Conservation (phyloP, 2,113 vertebrate genomes). For the Clarias macrocephalus region DNA sequence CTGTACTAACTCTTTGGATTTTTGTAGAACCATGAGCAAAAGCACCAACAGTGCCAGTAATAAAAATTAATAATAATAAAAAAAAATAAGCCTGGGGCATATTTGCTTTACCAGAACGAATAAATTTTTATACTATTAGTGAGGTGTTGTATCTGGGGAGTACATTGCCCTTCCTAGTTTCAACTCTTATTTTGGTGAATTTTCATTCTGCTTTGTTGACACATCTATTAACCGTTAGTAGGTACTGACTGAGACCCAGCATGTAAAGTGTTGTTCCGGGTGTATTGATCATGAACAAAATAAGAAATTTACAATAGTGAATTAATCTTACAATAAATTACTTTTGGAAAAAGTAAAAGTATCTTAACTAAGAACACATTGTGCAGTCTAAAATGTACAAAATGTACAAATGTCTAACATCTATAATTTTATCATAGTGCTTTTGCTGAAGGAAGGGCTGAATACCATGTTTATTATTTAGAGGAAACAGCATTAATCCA, state of each 20-base stretch:
- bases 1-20: background rate
- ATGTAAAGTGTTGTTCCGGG: background rate
- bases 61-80: background rate
- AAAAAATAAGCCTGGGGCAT: background rate
- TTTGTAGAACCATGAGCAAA: background rate
- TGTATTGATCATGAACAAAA: background rate
- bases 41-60: background rate
- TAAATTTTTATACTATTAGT: background rate
- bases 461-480: background rate
- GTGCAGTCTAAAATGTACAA: background rate
- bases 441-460: background rate
- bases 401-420: background rate
- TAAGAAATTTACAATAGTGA: background rate
- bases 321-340: background rate
- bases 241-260: background rate
- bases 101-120: background rate
- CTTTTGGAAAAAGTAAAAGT: background rate
- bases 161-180: too few species aligned
- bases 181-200: background rate
- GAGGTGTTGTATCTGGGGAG: background rate
- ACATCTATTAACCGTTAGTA: background rate
- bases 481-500: background rate
- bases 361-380: background rate
- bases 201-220: background rate
- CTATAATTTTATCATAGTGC: background rate